A percentile compares a stretch with the other conserved stretches of the same genome.
Conservation (phyloP, 2,797 vertebrate species). For the Merluccius polli region DNA sequence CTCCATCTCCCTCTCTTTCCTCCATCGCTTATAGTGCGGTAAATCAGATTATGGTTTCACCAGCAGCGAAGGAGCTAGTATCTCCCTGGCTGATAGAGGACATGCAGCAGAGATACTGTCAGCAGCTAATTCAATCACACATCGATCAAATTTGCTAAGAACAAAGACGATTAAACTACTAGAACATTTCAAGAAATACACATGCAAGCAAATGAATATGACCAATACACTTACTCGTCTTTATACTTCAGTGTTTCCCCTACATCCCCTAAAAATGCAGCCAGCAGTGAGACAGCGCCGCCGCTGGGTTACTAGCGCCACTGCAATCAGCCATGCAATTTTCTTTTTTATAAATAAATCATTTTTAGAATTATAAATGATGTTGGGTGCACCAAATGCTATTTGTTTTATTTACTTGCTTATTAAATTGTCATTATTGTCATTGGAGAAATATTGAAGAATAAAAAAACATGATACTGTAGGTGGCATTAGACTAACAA, state of each 20-base stretch:
- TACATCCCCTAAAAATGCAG: too few species aligned
- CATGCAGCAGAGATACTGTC: slow-evolving; percentile 20
- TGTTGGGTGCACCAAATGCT: too few species aligned
- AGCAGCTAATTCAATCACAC: slow-evolving; percentile 24
- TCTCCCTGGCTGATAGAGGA: slow-evolving; percentile 16
- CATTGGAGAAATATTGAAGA: too few species aligned
- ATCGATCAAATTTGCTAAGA: neutral
- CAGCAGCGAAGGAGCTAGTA: slow-evolving; percentile 29
- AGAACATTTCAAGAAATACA: neutral
- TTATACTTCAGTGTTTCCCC: slow-evolving; percentile 24
- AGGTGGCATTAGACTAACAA: too few species aligned
- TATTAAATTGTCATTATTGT: too few species aligned
- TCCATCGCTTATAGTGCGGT: slow-evolving; percentile 53
- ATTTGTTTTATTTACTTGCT: too few species aligned
- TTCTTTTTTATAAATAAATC: too few species aligned
- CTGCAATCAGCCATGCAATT: too few species aligned
- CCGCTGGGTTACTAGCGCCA: too few species aligned
- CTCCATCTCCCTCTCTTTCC: neutral
- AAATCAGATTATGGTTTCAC: slow-evolving; percentile 70
- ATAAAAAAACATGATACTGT: too few species aligned
- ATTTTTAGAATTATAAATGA: too few species aligned
- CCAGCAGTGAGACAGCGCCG: too few species aligned
- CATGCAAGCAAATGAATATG: neutral
- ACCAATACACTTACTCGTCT: neutral
- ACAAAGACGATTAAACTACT: neutral